These are phyloP conservation scores for Catharus bicknelli DNA, from an alignment of 2,113 vertebrate species.

Conservation along the genomic window DNA sequence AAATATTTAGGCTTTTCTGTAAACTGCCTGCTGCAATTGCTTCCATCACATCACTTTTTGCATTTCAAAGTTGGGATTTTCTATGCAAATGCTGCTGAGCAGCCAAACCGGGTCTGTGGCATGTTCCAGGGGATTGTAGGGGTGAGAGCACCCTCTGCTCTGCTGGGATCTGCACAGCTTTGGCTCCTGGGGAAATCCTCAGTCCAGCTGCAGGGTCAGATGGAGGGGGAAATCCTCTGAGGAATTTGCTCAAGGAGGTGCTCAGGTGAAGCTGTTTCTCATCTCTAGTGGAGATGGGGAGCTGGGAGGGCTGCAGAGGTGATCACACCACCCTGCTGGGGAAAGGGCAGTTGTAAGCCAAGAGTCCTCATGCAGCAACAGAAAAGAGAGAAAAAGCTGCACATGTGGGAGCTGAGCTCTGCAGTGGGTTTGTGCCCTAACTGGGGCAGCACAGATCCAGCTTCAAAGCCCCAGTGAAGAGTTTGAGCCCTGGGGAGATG, in stretches of 20 bases:
- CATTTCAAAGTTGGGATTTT: conserved; percentile 57
- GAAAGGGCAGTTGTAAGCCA: background rate
- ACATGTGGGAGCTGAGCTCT: background rate
- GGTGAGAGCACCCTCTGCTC: background rate
- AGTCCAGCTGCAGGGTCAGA: background rate
- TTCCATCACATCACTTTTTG: background rate
- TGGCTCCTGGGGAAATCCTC: background rate
- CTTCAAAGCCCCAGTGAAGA: background rate
- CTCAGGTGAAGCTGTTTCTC: background rate
- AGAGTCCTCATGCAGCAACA: background rate
- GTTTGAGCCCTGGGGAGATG: fast-evolving
- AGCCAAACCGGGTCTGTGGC: background rate
- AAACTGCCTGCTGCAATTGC: background rate
- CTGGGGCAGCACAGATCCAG: background rate
- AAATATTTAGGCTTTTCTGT: background rate
- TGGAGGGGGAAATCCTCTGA: background rate
- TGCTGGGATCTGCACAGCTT: background rate
- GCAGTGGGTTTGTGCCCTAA: background rate
- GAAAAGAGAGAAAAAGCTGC: background rate
- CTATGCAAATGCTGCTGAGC: conserved; percentile 52
- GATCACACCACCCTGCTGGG: background rate
- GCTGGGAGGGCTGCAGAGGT: fast-evolving
- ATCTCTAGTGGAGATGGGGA: background rate
- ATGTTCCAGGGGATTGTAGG: fast-evolving
- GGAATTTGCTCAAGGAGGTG: background rate